Conservation (phyloP, 2,113 vertebrate species). For the Osmerus eperlanus region DNA sequence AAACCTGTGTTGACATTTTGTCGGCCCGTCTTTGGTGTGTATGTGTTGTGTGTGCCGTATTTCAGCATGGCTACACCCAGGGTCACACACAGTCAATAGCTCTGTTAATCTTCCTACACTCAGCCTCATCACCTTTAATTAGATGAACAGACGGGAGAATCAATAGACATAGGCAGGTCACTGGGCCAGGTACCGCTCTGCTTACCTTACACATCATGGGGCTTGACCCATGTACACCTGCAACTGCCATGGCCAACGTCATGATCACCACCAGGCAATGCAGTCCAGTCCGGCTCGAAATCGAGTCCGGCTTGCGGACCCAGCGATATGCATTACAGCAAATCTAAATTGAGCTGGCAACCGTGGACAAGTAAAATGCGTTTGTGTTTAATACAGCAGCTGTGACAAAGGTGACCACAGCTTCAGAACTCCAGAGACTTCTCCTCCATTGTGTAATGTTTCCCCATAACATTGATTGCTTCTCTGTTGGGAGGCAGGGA, state of each 20-base stretch:
- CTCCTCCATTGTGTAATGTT: not conserved
- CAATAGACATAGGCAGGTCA: conserved; percentile 63
- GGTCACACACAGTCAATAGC: conserved; percentile 49
- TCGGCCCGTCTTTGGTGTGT: not conserved
- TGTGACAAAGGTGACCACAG: too few relatives aligned
- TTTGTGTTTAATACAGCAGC: too few relatives aligned
- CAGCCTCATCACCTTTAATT: conserved; percentile 69
- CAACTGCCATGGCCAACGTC: conserved; percentile 22
- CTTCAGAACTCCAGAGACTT: conserved; percentile 11
- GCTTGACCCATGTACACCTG: conserved; percentile 46
- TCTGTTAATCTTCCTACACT: conserved; percentile 64
- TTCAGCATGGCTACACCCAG: conserved; percentile 30
- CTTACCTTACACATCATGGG: conserved; percentile 29
- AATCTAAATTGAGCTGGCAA: too few relatives aligned
- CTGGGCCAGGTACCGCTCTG: conserved; percentile 23
- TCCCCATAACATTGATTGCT: conserved; percentile 31
- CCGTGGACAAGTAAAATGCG: too few relatives aligned
- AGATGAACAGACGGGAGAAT: conserved; percentile 57
- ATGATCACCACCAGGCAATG: conserved; percentile 35
- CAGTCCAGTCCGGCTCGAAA: conserved; percentile 34
- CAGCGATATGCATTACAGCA: too few relatives aligned
- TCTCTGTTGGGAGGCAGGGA: conserved; percentile 42
- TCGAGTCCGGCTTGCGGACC: not conserved
- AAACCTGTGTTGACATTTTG: not conserved
- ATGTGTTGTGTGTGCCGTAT: not conserved